Base-by-base conservation (phyloP, 2,113 vertebrate species). In the Ceuthmochares aereus region DNA sequence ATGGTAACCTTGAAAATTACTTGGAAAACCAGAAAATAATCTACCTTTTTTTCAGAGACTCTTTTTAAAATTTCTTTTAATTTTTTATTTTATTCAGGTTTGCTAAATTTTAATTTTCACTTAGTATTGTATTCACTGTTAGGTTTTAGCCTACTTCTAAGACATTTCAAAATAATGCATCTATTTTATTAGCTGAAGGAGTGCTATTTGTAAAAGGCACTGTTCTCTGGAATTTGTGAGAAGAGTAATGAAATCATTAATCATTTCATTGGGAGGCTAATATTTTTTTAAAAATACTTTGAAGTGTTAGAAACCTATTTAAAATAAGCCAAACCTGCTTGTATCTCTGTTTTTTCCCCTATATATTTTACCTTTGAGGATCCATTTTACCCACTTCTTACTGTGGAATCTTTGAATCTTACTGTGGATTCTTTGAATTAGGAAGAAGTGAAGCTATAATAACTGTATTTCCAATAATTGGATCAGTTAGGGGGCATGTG, bases 401-500 rank as follows among this genome's bases (percentile, higher is more conserved):
- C 45, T 47, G 18, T 19, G 45, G 45, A 47, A 40, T 40, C 40
- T 40, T 93, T 88, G 75, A 85, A 93, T 96, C 82, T 95, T 85
- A n/a, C 37, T 69, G 21, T 91, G 25, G 77, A 82, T 91, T 87
- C 87, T 94, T 85, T 91, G 84, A 87, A 93, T 84, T 90, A 76
- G 78, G 70, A 74, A 69, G 47, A 92, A 94, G 26, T 74, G 51
- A 94, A 95, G 13, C 72, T 86, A 54, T 85, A 60, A 93, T 93
- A 91, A 94, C 34, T 56, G 87, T 85, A 52, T 91, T 94, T 79
- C n/a, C 49, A 83, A 47, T 85, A 96, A 90, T 15, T 84, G 90
- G 36, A 85, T 94, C 70, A 93, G 92, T 96, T 89, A 96, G 96
- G 94, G 62, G 92, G 90, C 94, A 96, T 55, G 81, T 95, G 87